Conservation (phyloP, 2,113 vertebrate genomes). For the Seriola rivoliana region DNA sequence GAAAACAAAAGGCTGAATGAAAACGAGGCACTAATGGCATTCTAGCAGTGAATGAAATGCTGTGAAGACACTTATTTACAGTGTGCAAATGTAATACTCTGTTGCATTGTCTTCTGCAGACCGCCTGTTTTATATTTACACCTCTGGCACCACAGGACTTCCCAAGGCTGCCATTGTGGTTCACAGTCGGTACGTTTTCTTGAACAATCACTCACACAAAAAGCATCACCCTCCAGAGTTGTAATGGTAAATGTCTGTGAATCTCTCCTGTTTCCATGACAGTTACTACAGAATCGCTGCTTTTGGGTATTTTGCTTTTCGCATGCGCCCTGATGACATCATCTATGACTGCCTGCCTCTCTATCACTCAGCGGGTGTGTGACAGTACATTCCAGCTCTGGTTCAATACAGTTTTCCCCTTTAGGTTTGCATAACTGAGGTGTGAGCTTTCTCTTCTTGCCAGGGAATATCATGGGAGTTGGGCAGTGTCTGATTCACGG, state of each 20-base stretch:
- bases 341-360: conserved; percentile 93
- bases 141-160: conserved; percentile 91
- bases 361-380: conserved; percentile 92
- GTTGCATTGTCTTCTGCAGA: conserved; percentile 76
- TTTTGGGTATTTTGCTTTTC: conserved; percentile 90
- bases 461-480: conserved; percentile 95
- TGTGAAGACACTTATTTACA: not conserved
- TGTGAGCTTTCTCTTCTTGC: conserved; percentile 17
- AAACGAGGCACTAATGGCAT: not conserved
- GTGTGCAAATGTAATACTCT: conserved; percentile 12
- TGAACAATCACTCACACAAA: not conserved
- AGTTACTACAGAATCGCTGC: conserved; percentile 95
- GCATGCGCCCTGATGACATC: conserved; percentile 85
- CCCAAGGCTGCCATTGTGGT: conserved; percentile 94
- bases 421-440: not conserved
- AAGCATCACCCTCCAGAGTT: not conserved
- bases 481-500: conserved; percentile 93
- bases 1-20: not conserved
- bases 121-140: conserved; percentile 94
- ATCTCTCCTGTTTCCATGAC: conserved; percentile 21
- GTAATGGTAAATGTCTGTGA: conserved; percentile 3
- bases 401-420: not conserved
- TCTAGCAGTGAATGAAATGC: not conserved
- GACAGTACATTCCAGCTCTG: not conserved
- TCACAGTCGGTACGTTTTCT: conserved; percentile 89